Percentiles rank a stretch among this genome's conserved stretches.
These are phyloP conservation scores for Hemibagrus guttatus DNA, from an alignment of 2,797 vertebrate species.

Conservation along the genomic window DNA sequence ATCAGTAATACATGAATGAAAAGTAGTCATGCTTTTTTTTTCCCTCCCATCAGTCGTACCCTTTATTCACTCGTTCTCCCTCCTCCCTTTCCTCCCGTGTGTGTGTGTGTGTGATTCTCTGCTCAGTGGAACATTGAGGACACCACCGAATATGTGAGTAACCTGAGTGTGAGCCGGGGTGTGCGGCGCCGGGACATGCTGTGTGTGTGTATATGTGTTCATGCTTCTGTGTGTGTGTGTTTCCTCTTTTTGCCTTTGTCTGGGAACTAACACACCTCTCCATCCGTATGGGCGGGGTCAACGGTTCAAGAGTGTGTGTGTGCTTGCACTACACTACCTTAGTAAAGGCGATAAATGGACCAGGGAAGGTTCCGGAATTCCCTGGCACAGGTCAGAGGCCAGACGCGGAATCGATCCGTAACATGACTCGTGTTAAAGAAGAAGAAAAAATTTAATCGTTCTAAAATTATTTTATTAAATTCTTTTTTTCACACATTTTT, in stretches of 20 bases:
- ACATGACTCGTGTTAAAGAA: too few species aligned
- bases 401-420: too few species aligned
- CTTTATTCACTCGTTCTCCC: slow-evolving; percentile 70
- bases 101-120: slow-evolving; percentile 51
- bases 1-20: slow-evolving; percentile 77
- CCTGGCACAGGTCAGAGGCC: too few species aligned
- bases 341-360: too few species aligned
- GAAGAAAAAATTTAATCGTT: too few species aligned
- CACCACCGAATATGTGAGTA: slow-evolving; percentile 87
- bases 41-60: slow-evolving; percentile 66
- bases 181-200: slow-evolving; percentile 61
- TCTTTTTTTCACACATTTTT: too few species aligned
- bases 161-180: slow-evolving; percentile 70
- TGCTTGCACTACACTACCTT: too few species aligned
- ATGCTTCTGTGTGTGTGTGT: slow-evolving; percentile 25
- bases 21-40: slow-evolving; percentile 79
- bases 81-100: slow-evolving; percentile 58
- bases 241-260: slow-evolving; percentile 42
- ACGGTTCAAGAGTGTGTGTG: neutral
- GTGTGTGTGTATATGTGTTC: slow-evolving; percentile 18
- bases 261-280: slow-evolving; percentile 29
- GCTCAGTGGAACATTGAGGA: slow-evolving; percentile 88
- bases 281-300: neutral
- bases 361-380: too few species aligned
- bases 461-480: too few species aligned